Evolutionary conservation across 2,888 invertebrate genomes (phyloP).

Genomic region (Cryptosula pallasiana): DNA sequence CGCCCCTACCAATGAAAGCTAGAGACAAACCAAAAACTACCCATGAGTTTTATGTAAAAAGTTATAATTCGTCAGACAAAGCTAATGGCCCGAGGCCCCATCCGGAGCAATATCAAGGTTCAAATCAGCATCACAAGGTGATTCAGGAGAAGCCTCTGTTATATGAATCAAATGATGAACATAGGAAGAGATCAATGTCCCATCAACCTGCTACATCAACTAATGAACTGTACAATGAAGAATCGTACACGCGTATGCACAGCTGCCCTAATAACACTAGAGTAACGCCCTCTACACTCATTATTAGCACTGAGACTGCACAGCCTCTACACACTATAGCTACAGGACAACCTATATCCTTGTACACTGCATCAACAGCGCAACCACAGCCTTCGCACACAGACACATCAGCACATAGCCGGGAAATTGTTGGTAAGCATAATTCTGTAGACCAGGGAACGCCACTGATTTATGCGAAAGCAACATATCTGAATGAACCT

Average conservation of each 20-base stretch:
- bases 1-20: background rate
- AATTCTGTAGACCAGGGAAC: background rate
- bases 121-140: too few species aligned
- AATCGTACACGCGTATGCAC: background rate
- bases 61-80: too few species aligned
- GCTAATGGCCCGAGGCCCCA: background rate
- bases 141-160: background rate
- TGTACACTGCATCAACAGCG: too few species aligned
- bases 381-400: background rate
- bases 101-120: background rate
- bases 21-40: background rate
- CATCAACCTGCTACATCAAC: background rate
- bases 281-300: background rate
- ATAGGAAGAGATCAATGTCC: background rate
- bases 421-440: background rate
- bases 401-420: too few species aligned
- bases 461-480: background rate
- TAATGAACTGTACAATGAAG: background rate
- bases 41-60: background rate
- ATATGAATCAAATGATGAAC: background rate
- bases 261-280: background rate
- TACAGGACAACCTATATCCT: too few species aligned
- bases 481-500: slow-evolving; percentile 2
- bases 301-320: background rate
- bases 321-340: background rate